A percentile compares a stretch with the other conserved stretches of the same genome.
Evolutionary conservation across 2,888 invertebrate species (phyloP).

Genomic region (Fragum whitleyi): DNA sequence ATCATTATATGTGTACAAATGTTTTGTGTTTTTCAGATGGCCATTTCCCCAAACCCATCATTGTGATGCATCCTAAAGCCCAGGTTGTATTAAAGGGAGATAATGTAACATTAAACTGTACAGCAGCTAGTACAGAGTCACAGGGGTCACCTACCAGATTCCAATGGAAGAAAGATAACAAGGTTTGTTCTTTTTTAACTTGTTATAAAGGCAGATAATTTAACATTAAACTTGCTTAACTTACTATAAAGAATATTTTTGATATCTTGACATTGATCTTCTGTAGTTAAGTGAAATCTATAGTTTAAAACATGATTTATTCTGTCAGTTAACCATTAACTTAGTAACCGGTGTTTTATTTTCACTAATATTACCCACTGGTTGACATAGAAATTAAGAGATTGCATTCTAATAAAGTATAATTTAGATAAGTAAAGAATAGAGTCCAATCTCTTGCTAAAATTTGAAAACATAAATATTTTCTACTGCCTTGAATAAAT

Average conservation of each 20-base stretch:
- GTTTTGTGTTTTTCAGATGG: conserved; percentile 85
- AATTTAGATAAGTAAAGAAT: too few relatives aligned
- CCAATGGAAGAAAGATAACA: conserved; percentile 95
- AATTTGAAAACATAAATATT: too few relatives aligned
- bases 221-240: neutral
- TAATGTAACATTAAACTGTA: conserved; percentile 92
- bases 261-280: neutral
- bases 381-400: too few relatives aligned
- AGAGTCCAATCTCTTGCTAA: too few relatives aligned
- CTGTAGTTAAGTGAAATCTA: neutral
- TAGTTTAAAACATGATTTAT: neutral
- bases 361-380: too few relatives aligned
- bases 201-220: neutral
- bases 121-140: conserved; percentile 89
- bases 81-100: conserved; percentile 95
- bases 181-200: conserved; percentile 73
- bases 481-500: too few relatives aligned
- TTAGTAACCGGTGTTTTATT: too few relatives aligned
- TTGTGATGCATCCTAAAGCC: conserved; percentile 92
- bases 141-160: conserved; percentile 89
- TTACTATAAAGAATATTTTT: neutral
- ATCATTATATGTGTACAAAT: too few relatives aligned
- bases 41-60: conserved; percentile 94
- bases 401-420: too few relatives aligned
- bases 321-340: too few relatives aligned